Evolutionary conservation across 2,797 vertebrate genomes (phyloP).

Genomic region (Sorex maritimensis): DNA sequence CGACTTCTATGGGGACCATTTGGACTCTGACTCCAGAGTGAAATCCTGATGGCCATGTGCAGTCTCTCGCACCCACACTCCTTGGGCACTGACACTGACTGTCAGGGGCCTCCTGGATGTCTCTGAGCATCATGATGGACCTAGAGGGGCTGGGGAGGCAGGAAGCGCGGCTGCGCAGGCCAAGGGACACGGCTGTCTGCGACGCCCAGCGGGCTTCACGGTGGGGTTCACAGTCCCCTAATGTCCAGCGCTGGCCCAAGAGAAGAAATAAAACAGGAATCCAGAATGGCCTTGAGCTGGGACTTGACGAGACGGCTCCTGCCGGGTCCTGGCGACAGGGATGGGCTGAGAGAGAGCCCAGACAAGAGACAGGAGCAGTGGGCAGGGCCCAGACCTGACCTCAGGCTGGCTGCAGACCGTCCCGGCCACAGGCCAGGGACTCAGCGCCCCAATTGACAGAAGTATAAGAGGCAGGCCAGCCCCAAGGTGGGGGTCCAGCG

Average conservation of each 20-base stretch:
- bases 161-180: neutral
- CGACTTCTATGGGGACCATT: neutral
- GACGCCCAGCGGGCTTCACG: no score
- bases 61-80: neutral
- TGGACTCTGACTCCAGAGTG: neutral
- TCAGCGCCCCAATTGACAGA: neutral
- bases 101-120: neutral
- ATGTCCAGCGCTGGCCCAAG: neutral
- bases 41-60: neutral
- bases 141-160: rapidly evolving
- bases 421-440: neutral
- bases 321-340: neutral
- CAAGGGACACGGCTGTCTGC: neutral
- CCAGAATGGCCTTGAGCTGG: constrained; percentile 9
- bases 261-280: neutral
- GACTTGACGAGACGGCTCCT: neutral
- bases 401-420: neutral
- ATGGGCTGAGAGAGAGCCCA: neutral
- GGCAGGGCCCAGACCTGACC: neutral
- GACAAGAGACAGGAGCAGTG: neutral
- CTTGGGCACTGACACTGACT: neutral
- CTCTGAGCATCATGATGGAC: neutral
- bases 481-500: rapidly evolving
- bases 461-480: neutral
- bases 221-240: neutral